Evolutionary conservation across 2,888 invertebrate species (phyloP).

Genomic region (Desoria tigrina): DNA sequence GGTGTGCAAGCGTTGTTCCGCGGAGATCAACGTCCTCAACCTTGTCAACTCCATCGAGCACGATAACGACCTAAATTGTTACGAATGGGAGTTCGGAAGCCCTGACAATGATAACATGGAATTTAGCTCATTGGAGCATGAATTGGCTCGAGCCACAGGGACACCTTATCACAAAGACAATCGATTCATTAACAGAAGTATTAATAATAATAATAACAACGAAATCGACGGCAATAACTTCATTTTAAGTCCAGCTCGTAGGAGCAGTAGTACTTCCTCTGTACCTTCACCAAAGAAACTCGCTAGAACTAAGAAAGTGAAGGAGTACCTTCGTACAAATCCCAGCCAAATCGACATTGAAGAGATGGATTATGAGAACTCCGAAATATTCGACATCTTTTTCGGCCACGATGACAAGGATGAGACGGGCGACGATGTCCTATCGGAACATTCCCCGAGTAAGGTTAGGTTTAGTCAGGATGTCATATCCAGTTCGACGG

Average conservation of each 20-base stretch:
- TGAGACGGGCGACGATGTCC: conserved; percentile 26
- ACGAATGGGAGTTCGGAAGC: conserved; percentile 28
- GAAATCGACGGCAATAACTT: background rate
- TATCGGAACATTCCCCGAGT: background rate
- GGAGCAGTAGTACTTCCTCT: conserved; percentile 18
- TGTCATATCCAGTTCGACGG: conserved; percentile 28
- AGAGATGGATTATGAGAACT: conserved; percentile 42
- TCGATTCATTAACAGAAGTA: background rate
- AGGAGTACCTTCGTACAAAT: conserved; percentile 12
- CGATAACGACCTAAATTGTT: conserved; percentile 32
- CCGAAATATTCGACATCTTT: conserved; percentile 43
- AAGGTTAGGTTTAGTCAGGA: conserved; percentile 8
- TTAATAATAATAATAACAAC: background rate
- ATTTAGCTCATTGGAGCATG: conserved; percentile 43
- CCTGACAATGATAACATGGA: conserved; percentile 43
- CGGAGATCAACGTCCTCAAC: conserved; percentile 48
- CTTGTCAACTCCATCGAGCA: conserved; percentile 50
- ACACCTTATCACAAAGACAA: conserved; percentile 27
- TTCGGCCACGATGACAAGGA: conserved; percentile 36
- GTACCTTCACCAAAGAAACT: background rate
- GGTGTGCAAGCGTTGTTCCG: conserved; percentile 49
- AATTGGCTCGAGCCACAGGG: conserved; percentile 50
- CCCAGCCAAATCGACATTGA: conserved; percentile 26
- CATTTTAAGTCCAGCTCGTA: conserved; percentile 9
- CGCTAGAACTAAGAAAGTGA: background rate